Evolutionary conservation across 1,140 invertebrate genomes (phyloP).

Genomic region (Choristoneura fumiferana): DNA sequence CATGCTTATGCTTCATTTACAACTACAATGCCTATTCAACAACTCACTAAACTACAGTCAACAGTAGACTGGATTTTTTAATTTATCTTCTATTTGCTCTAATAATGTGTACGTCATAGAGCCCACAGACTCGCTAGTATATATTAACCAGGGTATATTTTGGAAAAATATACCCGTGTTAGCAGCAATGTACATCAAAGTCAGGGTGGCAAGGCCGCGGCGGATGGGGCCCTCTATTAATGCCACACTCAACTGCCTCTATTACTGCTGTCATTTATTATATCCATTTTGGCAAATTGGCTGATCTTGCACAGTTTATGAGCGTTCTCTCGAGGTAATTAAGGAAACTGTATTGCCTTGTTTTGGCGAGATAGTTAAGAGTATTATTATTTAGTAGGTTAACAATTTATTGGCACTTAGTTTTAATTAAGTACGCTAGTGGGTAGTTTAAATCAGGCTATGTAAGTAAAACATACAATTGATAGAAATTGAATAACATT

Average conservation of each 20-base stretch:
- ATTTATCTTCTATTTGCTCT: too few species aligned
- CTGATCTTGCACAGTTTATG: conserved; percentile 50
- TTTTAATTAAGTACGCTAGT: background rate
- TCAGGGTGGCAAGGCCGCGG: background rate
- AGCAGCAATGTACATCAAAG: conserved; percentile 1
- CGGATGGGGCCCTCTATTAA: conserved; percentile 64
- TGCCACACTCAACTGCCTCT: conserved; percentile 72
- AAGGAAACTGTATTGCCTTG: conserved; percentile 17
- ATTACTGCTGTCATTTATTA: conserved; percentile 75
- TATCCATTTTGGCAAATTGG: conserved; percentile 74
- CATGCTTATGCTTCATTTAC: too few species aligned
- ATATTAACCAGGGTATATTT: too few species aligned
- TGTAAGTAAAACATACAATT: background rate
- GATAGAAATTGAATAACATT: too few species aligned
- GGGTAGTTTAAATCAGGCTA: background rate
- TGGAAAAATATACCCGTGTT: too few species aligned
- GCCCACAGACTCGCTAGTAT: too few species aligned
- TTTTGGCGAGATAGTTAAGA: conserved; percentile 16
- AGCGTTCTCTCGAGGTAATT: conserved; percentile 25
- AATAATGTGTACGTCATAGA: too few species aligned
- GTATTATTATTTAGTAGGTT: conserved; percentile 12
- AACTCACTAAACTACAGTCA: too few species aligned
- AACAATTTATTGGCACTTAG: conserved; percentile 13
- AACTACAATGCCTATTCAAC: too few species aligned
- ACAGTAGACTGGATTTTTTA: too few species aligned